phyloP scores from a whole-genome alignment of 2,888 invertebrate genomes.

The Lacanobia wlatinum region DNA sequence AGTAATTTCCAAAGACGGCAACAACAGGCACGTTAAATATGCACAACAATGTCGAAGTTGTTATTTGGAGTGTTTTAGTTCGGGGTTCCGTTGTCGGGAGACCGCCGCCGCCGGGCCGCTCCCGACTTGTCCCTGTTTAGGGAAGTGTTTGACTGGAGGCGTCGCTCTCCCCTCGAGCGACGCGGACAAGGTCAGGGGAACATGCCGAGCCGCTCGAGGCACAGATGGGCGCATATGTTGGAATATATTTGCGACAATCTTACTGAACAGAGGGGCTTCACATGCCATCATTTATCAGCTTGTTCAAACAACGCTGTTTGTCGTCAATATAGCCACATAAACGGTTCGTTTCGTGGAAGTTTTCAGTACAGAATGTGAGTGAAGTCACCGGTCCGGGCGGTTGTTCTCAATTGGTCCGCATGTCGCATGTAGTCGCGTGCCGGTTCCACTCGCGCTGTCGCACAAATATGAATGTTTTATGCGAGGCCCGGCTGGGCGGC shows the following conservation, averaged over 20 bases:
- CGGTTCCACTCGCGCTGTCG: constrained; percentile 18
- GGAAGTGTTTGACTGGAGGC: constrained; percentile 26
- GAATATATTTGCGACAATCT: constrained; percentile 15
- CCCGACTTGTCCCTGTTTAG: constrained; percentile 18
- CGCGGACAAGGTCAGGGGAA: constrained; percentile 15
- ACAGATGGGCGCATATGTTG: constrained; percentile 21
- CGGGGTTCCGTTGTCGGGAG: constrained; percentile 12
- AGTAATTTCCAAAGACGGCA: constrained; percentile 44
- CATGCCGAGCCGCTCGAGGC: neutral
- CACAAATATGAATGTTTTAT: constrained; percentile 37
- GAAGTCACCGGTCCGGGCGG: constrained; percentile 1
- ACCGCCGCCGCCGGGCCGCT: neutral
- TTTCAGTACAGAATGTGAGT: neutral
- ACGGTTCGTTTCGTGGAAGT: neutral
- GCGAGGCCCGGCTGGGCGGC: constrained; percentile 4
- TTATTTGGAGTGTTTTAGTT: constrained; percentile 48
- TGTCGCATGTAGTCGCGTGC: neutral
- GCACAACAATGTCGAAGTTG: constrained; percentile 45
- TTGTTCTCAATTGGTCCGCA: constrained; percentile 11
- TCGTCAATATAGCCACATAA: neutral
- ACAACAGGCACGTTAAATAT: constrained; percentile 48
- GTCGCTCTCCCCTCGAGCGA: neutral
- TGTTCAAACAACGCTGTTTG: neutral
- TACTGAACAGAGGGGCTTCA: neutral
- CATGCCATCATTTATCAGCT: neutral